A percentile compares a stretch with the other conserved stretches of the same genome.
Evolutionary conservation across 2,113 vertebrate species (phyloP).

Genomic region (Tapirus terrestris): DNA sequence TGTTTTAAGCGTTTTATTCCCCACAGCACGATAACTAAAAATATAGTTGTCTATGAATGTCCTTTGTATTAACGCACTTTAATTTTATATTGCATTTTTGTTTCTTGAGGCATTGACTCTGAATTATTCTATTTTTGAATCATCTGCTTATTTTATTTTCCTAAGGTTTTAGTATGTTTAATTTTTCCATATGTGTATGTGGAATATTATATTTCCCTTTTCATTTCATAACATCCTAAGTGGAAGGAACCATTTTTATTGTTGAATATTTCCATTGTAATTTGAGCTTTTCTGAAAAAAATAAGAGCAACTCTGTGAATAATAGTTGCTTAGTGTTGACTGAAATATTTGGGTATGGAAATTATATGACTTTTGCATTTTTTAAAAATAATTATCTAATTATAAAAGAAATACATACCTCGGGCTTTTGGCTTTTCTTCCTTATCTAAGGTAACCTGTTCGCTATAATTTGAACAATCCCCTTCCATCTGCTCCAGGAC

Average conservation of each 20-base stretch:
- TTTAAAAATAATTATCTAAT: neutral
- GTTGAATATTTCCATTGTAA: neutral
- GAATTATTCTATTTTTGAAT: conserved; percentile 24
- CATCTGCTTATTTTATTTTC: neutral
- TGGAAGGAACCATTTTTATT: neutral
- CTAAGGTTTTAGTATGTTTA: neutral
- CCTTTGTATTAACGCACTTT: neutral
- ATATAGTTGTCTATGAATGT: neutral
- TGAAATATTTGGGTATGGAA: neutral
- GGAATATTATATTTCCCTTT: neutral
- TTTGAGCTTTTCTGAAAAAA: neutral
- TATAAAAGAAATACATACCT: neutral
- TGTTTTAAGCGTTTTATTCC: neutral
- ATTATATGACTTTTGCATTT: neutral
- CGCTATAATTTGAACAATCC: neutral
- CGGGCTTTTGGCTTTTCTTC: neutral
- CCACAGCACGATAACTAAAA: neutral
- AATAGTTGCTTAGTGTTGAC: neutral
- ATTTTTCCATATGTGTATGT: neutral
- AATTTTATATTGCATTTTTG: conserved; percentile 25
- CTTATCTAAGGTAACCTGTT: neutral
- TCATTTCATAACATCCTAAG: neutral
- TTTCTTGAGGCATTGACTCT: neutral
- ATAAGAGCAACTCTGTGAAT: neutral
- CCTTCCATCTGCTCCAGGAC: neutral